Percentiles rank a stretch among this genome's conserved stretches.
phyloP scores from a whole-genome alignment of 2,113 vertebrate species.

The Megaceryle maxima region DNA sequence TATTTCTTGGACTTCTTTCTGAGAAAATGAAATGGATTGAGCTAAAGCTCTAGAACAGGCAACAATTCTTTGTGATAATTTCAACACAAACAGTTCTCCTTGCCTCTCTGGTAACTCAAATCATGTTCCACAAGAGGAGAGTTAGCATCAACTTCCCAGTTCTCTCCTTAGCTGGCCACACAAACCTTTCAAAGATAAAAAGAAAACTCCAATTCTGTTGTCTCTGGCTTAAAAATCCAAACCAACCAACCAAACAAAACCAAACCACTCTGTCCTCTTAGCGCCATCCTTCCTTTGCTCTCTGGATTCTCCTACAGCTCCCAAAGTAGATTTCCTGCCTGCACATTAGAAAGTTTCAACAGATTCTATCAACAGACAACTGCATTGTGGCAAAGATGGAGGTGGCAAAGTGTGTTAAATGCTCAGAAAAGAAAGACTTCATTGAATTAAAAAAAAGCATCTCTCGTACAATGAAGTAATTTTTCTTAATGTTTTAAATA shows the following conservation, averaged over 20 bases:
- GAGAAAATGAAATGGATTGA: not conserved
- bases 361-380: not conserved
- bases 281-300: not conserved
- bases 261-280: not conserved
- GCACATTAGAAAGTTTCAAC: not conserved
- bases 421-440: slow-evolving; percentile 19
- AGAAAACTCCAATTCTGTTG: not conserved
- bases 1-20: not conserved
- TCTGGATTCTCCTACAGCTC: not conserved
- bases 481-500: slow-evolving; percentile 69
- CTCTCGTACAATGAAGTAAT: slow-evolving; percentile 7
- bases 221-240: not conserved
- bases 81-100: not conserved
- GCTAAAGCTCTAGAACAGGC: not conserved
- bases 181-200: not conserved
- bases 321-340: not conserved
- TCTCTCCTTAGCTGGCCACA: not conserved
- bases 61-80: not conserved
- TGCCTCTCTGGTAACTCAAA: not conserved
- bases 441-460: slow-evolving; percentile 37
- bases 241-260: too few relatives aligned
- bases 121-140: not conserved
- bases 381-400: not conserved
- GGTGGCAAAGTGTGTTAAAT: not conserved
- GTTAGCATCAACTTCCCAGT: not conserved